Percentiles rank a stretch among this genome's conserved stretches.
Conservation (phyloP, 2,113 vertebrate genomes). For the Taxidea taxus region DNA sequence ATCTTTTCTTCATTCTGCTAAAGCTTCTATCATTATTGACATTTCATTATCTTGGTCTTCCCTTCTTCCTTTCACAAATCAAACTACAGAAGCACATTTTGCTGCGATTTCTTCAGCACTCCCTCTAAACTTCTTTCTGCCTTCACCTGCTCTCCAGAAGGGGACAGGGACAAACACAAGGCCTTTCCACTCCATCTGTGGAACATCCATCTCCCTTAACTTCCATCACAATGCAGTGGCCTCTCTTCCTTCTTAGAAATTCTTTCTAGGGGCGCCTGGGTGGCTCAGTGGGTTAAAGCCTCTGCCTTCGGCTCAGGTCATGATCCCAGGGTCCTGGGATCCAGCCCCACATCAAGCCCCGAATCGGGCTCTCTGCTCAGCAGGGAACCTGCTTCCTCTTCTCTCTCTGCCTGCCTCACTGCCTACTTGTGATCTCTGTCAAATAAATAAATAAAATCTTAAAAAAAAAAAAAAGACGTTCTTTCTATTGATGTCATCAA, state of each 20-base stretch:
- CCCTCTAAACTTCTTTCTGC: not conserved
- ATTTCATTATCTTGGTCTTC: not conserved
- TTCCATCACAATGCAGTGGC: not conserved
- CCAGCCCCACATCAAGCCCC: no score
- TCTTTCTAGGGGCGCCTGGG: no score
- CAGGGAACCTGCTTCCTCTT: no score
- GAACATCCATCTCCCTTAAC: not conserved
- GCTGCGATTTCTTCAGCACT: not conserved
- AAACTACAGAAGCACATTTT: not conserved
- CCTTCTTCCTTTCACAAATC: not conserved
- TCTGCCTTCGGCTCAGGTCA: no score
- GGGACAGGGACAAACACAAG: not conserved
- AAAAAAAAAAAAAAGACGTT: no score
- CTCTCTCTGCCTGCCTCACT: no score
- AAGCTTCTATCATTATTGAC: not conserved
- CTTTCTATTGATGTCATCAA: not conserved
- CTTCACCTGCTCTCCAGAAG: not conserved
- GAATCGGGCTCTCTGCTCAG: no score
- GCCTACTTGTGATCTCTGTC: no score
- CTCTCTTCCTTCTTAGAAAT: not conserved
- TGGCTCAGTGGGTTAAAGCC: no score
- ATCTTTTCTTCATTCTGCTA: not conserved
- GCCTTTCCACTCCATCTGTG: not conserved
- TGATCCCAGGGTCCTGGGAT: no score
- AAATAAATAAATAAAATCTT: no score